Percentiles rank a stretch among this genome's conserved stretches.
Evolutionary conservation across 2,888 invertebrate species (phyloP).

Genomic region (Microplitis manilae): DNA sequence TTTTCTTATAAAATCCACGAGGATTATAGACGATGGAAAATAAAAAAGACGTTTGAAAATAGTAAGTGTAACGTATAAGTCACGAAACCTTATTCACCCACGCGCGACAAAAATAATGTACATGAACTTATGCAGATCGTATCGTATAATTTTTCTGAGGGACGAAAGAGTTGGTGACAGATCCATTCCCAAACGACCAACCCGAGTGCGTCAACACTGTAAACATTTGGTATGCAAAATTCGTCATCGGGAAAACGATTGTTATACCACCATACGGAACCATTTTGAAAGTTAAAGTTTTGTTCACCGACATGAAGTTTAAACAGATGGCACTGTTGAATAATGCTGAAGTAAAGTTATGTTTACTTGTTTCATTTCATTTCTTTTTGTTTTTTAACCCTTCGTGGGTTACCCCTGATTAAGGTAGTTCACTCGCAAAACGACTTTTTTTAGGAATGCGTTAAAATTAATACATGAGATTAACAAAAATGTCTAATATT

Average conservation of each 20-base stretch:
- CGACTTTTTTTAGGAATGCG: too few species aligned
- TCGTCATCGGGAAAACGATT: not conserved
- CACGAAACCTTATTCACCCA: slow-evolving; percentile 63
- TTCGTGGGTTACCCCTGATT: too few species aligned
- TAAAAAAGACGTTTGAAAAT: slow-evolving; percentile 58
- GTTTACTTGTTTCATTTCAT: too few species aligned
- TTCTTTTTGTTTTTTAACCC: too few species aligned
- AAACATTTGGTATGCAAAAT: not conserved
- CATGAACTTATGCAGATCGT: slow-evolving; percentile 29
- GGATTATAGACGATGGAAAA: slow-evolving; percentile 47
- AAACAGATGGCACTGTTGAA: not conserved
- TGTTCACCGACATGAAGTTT: not conserved
- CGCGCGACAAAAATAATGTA: slow-evolving; percentile 62
- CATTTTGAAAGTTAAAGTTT: not conserved
- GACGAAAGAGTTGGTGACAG: slow-evolving; percentile 26
- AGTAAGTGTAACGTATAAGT: slow-evolving; percentile 46
- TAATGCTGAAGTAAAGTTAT: not conserved
- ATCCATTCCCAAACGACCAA: not conserved
- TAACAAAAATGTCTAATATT: too few species aligned
- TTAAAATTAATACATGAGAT: too few species aligned
- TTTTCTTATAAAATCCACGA: slow-evolving; percentile 42
- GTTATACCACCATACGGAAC: not conserved
- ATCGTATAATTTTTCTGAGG: slow-evolving; percentile 24
- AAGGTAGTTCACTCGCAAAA: too few species aligned
- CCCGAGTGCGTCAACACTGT: not conserved